Evolutionary conservation across 2,888 invertebrate genomes (phyloP).

Genomic region (Helleia helle): DNA sequence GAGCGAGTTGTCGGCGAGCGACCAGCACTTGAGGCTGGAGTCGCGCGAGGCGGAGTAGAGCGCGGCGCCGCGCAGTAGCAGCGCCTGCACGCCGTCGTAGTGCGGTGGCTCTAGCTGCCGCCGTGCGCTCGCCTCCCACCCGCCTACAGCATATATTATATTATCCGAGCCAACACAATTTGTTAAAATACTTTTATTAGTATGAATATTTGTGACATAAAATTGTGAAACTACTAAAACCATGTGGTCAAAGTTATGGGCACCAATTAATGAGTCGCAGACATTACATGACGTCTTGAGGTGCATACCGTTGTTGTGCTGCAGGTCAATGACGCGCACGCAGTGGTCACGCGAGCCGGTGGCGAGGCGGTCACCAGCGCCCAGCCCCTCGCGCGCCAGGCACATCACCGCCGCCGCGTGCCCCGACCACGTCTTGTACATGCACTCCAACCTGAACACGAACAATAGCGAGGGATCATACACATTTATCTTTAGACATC

Average conservation of each 20-base stretch:
- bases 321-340: constrained; percentile 75
- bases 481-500: too few species aligned
- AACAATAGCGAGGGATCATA: too few species aligned
- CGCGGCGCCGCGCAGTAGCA: constrained; percentile 77
- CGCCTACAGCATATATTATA: constrained; percentile 31
- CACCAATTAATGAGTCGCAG: too few species aligned
- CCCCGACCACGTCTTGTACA: constrained; percentile 83
- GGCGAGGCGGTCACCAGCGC: constrained; percentile 77
- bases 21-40: constrained; percentile 90
- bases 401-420: constrained; percentile 92
- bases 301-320: constrained; percentile 40
- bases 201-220: too few species aligned
- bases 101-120: constrained; percentile 87
- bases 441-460: constrained; percentile 72
- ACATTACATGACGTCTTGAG: too few species aligned
- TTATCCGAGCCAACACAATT: too few species aligned
- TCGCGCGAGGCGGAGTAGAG: constrained; percentile 90
- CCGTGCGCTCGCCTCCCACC: constrained; percentile 66
- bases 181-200: too few species aligned
- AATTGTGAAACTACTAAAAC: too few species aligned
- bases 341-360: constrained; percentile 92
- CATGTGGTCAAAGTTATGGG: too few species aligned
- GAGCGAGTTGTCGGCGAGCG: constrained; percentile 73
- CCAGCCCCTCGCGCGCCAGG: constrained; percentile 70
- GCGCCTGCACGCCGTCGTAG: constrained; percentile 90